Evolutionary conservation across 2,888 invertebrate species (phyloP).

Genomic region (Drosophila paranaensis): DNA sequence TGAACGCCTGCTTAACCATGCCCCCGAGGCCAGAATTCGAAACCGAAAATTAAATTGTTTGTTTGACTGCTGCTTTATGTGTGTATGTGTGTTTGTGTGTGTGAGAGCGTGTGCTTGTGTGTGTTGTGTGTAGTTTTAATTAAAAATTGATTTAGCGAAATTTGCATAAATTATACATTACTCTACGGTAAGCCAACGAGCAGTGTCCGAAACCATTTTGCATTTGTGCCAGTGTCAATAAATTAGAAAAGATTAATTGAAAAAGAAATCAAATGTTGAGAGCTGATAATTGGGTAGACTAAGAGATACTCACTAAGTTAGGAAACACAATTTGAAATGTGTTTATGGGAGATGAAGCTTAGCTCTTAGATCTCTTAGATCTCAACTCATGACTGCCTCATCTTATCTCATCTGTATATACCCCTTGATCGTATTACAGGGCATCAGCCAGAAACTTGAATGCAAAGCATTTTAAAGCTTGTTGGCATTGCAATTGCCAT

Average conservation of each 20-base stretch:
- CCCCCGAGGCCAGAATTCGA: constrained; percentile 40
- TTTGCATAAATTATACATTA: constrained; percentile 77
- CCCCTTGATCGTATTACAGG: background rate
- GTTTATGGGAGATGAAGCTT: too few relatives aligned
- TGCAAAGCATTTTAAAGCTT: constrained; percentile 16
- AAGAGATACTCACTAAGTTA: constrained; percentile 6
- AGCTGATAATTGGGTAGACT: background rate
- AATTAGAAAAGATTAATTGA: constrained; percentile 75
- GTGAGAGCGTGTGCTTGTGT: constrained; percentile 12
- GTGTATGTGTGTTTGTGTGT: background rate
- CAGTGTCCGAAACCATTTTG: constrained; percentile 39
- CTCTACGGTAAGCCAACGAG: constrained; percentile 63
- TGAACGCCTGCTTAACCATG: constrained; percentile 29
- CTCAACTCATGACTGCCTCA: too few relatives aligned
- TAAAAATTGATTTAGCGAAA: constrained; percentile 76
- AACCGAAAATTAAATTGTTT: constrained; percentile 57
- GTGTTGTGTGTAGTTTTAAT: constrained; percentile 62
- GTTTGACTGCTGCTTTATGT: constrained; percentile 36
- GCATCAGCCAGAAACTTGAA: constrained; percentile 24
- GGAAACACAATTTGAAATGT: too few relatives aligned
- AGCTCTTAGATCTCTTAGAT: too few relatives aligned
- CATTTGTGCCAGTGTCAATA: constrained; percentile 65
- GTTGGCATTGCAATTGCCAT: constrained; percentile 30
- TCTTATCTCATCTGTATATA: background rate
- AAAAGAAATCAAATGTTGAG: constrained; percentile 47